phyloP scores from a whole-genome alignment of 2,797 vertebrate species.

The Moxostoma hubbsi region DNA sequence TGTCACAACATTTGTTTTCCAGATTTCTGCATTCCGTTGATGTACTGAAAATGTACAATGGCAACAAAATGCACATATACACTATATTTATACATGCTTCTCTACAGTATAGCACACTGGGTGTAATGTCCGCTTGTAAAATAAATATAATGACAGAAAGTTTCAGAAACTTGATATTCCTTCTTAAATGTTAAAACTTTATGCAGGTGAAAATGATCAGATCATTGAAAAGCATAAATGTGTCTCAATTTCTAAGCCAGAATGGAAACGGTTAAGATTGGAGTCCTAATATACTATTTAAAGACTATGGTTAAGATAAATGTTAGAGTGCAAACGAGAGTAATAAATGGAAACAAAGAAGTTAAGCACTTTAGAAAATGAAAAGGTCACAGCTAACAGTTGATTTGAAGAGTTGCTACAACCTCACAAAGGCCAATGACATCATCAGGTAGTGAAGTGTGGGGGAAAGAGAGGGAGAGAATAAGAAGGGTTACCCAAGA shows the following conservation, averaged over 20 bases:
- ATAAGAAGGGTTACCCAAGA: conserved; percentile 80
- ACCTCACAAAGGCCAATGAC: conserved; percentile 86
- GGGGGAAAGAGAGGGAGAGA: conserved; percentile 68
- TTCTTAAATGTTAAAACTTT: no score
- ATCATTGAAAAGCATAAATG: background rate
- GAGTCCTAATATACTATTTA: conserved; percentile 77
- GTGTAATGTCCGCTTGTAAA: background rate
- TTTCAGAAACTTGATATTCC: no score
- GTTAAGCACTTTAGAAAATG: conserved; percentile 71
- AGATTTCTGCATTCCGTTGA: conserved; percentile 80
- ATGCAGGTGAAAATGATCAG: no score
- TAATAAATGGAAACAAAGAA: conserved; percentile 71
- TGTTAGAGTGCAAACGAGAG: conserved; percentile 62
- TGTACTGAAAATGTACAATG: conserved; percentile 69
- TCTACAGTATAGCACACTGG: background rate
- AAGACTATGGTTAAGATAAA: conserved; percentile 80
- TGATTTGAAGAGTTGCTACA: conserved; percentile 87
- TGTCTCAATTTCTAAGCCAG: conserved; percentile 45
- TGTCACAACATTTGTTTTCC: conserved; percentile 83
- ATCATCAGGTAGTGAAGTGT: conserved; percentile 89
- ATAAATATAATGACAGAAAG: background rate
- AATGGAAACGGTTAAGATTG: conserved; percentile 59
- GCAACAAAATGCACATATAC: conserved; percentile 46
- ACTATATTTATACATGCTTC: background rate
- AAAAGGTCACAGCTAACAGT: conserved; percentile 77